Percentiles rank a stretch among this genome's conserved stretches.
phyloP scores from a whole-genome alignment of 1,140 invertebrate species.

The Tetraneura akinire region DNA sequence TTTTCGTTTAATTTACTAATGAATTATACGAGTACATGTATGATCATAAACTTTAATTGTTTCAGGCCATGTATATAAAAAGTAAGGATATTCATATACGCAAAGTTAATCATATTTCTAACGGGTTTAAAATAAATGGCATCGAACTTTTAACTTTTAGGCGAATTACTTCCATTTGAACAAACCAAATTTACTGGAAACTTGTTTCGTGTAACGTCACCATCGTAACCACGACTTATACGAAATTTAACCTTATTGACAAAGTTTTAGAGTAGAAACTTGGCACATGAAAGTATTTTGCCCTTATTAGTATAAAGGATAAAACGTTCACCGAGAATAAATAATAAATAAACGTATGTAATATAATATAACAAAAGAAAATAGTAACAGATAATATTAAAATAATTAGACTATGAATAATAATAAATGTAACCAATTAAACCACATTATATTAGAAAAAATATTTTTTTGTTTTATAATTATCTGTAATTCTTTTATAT shows the following conservation, averaged over 20 bases:
- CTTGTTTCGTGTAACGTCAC: conserved; percentile 31
- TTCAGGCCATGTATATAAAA: neutral
- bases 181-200: conserved; percentile 32
- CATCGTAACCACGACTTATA: conserved; percentile 15
- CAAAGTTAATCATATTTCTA: neutral
- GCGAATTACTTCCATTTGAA: conserved; percentile 38
- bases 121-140: conserved; percentile 11
- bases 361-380: neutral
- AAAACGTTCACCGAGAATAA: neutral
- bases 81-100: neutral
- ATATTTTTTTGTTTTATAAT: too few relatives aligned
- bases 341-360: conserved; percentile 1
- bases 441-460: too few relatives aligned
- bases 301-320: conserved; percentile 14
- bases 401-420: neutral
- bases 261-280: conserved; percentile 33
- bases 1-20: neutral
- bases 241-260: conserved; percentile 32
- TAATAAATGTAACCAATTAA: too few relatives aligned
- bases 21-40: neutral
- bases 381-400: neutral
- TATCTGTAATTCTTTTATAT: too few relatives aligned
- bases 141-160: conserved; percentile 18
- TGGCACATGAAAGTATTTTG: conserved; percentile 29
- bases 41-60: neutral